Base-by-base conservation (phyloP, 2,797 vertebrate genomes). In the Austrolebias charrua region DNA sequence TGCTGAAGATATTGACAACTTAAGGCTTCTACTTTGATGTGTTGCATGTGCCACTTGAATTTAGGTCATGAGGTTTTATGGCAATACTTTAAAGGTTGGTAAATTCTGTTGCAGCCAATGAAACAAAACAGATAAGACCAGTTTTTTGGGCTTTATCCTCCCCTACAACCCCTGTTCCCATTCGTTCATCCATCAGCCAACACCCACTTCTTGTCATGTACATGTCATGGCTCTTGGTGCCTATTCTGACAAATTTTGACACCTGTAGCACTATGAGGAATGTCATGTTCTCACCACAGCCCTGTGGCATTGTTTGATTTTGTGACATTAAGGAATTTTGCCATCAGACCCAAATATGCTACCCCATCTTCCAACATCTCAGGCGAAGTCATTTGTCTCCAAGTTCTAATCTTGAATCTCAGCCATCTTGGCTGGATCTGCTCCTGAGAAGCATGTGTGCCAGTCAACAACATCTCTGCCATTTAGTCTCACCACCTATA, bases 101-200 rank as follows among this genome's bases (percentile, higher is more conserved):
- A 67, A 71, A 81, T 83, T 57, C 54, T 72, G 60, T 76, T 71
- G 65, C 68, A 71, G 51, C 69, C 76, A 76, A 82, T 66, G 66
- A 66, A 81, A 85, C n/a, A 81, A 75, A 47, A 70, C 15, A 68
- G 79, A 64, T 75, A 80, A 83, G 80, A 76, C 72, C 48, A 63
- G 16, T 74, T 81, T 71, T 72, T 66, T 63, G 72, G 59, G 70
- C 29, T 81, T 76, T 76, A 79, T 83, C 73, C 64, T 73, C 68
- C 76, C 63, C 70, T 73, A 20, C 73, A 78, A 71, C 62, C 78
- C 55, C 56, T 58, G 80, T 54, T 86, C 77, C 69, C 69, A 63
- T 85, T 84, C 84, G 82, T 86, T 83, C 81, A 85, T 78, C 83
- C 71, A 14, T 80, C 85, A 85, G 63, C 83, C 76, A 81, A 82